Percentiles rank a stretch among this genome's conserved stretches.
Conservation (phyloP, 2,113 vertebrate genomes). For the Romanogobio albipinnatus region DNA sequence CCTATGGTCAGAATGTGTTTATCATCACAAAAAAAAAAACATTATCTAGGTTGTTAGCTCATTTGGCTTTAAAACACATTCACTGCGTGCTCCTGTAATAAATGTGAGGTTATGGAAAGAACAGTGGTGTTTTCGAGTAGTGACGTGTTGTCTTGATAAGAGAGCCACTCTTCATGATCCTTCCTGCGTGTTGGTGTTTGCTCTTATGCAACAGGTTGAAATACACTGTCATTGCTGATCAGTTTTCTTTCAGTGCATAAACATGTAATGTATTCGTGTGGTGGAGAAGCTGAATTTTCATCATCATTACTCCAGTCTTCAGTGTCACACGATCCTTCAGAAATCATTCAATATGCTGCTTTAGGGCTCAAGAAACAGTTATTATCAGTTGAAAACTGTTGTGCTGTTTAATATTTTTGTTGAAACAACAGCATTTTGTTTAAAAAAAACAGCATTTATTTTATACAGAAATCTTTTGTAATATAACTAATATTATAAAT, state of each 20-base stretch:
- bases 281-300: too few relatives aligned
- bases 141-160: slow-evolving; percentile 12
- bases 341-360: too few relatives aligned
- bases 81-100: not conserved
- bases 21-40: not conserved
- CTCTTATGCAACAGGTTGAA: slow-evolving; percentile 38
- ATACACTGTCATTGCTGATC: not conserved
- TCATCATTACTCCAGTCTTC: too few relatives aligned
- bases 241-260: not conserved
- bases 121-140: not conserved
- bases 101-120: not conserved
- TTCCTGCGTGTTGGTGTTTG: not conserved
- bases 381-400: too few relatives aligned
- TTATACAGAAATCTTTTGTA: too few relatives aligned
- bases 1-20: not conserved
- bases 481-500: too few relatives aligned
- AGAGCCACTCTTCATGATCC: not conserved
- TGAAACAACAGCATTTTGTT: too few relatives aligned
- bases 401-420: too few relatives aligned
- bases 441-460: too few relatives aligned
- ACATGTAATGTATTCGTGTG: not conserved
- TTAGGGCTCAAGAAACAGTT: too few relatives aligned
- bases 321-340: too few relatives aligned
- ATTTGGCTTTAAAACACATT: not conserved
- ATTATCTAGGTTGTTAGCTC: not conserved